Percentiles rank a stretch among this genome's conserved stretches.
These are phyloP conservation scores for Sprattus sprattus DNA, from an alignment of 2,113 vertebrate genomes.

Conservation along the genomic window DNA sequence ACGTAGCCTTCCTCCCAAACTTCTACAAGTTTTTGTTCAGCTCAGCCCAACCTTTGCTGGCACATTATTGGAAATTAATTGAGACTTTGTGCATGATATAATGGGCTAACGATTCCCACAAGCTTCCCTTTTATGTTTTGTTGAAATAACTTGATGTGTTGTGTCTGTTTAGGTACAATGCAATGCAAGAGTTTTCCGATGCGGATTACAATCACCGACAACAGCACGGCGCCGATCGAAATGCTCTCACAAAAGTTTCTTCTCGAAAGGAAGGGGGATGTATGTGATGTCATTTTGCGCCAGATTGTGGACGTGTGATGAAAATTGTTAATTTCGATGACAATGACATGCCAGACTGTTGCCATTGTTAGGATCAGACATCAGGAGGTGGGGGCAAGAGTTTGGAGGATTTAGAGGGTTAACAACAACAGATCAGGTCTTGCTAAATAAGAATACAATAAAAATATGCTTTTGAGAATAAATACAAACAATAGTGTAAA, in stretches of 20 bases:
- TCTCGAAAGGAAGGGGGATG: slow-evolving; percentile 20
- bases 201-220: neutral
- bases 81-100: neutral
- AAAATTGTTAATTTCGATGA: slow-evolving; percentile 55
- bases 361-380: slow-evolving; percentile 55
- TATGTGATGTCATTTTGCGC: slow-evolving; percentile 33
- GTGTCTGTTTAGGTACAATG: neutral
- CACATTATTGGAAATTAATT: neutral
- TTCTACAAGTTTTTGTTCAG: no score
- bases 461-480: neutral
- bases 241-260: slow-evolving; percentile 31
- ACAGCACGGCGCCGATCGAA: slow-evolving; percentile 18
- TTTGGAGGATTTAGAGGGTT: slow-evolving; percentile 13
- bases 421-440: neutral
- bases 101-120: neutral
- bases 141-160: neutral
- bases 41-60: neutral
- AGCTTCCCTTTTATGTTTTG: neutral
- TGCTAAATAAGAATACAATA: neutral
- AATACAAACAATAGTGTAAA: neutral
- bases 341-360: slow-evolving; percentile 53
- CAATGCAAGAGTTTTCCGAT: neutral
- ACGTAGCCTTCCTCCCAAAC: no score
- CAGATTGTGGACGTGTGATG: slow-evolving; percentile 53
- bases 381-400: slow-evolving; percentile 33